Base-by-base conservation (phyloP, 2,797 vertebrate species). In the Phrynocephalus vlangalii region DNA sequence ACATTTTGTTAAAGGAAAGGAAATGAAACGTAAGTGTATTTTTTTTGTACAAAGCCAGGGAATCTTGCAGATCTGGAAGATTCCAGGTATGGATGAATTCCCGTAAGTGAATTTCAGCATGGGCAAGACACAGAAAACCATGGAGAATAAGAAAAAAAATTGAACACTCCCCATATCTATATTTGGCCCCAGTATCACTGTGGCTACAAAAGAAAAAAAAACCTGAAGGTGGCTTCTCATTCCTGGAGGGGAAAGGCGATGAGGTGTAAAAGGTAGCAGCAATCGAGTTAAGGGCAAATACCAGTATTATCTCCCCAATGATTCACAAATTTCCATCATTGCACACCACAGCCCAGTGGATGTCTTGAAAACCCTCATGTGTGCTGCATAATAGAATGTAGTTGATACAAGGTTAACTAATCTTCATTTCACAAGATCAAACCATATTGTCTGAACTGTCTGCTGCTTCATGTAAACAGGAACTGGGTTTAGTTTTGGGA, bases 341-440 rank as follows among this genome's bases (percentile, higher is more conserved):
- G 52, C 52, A 52, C 52, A 52, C 7, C 52, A 52, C 52, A 56
- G 52, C 30, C 10, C 16, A 24, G n/a, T 79, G 60, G n/a, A 24
- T 82, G 63, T 68, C 38, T 28, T 70, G 26, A 44, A 82, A 70
- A 82, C 5, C 60, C 18, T 20, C 16, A 4, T 63, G 16, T 20
- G 11, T 22, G 56, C 16, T 33, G 5, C 66, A 2, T 73, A 28
- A n/a, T 16, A n/a, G 33, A 66, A 76, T 76, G 26, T 18, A 48
- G 38, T 44, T 28, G 8, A 63, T 28, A 1, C 3, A 71, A 48
- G 68, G 71, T 18, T 63, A 75, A 76, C 33, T 63, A 11, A 84
- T 44, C 56, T 76, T 84, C 60, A 18, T 16, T 76, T 76, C 26
- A 84, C 38, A 84, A 84, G 16, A 84, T 16, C 33, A 76, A 66